phyloP scores from a whole-genome alignment of 2,797 vertebrate genomes.

The Brachyrhaphis roseni region DNA sequence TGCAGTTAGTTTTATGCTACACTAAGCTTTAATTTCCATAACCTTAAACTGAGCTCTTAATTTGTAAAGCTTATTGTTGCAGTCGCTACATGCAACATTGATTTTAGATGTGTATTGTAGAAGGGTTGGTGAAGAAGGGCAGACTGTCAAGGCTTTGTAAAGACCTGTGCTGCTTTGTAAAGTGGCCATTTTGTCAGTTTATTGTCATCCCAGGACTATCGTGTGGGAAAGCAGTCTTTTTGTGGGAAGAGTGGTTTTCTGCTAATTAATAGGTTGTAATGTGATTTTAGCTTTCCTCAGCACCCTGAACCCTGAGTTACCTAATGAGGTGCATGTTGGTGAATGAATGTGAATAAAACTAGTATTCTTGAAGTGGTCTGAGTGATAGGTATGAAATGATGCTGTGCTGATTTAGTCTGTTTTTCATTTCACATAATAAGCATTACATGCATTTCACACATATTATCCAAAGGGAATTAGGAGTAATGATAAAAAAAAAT shows the following conservation, averaged over 20 bases:
- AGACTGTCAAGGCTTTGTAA: too few species aligned
- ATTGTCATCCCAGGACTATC: neutral
- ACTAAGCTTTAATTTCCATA: too few species aligned
- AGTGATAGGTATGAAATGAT: neutral
- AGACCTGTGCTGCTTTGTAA: neutral
- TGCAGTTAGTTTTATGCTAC: neutral
- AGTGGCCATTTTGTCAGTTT: neutral
- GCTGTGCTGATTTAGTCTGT: neutral
- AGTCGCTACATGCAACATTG: too few species aligned
- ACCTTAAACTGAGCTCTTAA: too few species aligned
- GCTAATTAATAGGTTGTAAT: neutral
- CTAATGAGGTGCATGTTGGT: neutral
- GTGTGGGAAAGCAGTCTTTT: too few species aligned
- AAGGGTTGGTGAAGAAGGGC: neutral
- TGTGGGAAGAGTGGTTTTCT: neutral
- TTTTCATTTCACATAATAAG: neutral
- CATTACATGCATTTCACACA: neutral
- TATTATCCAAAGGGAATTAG: neutral
- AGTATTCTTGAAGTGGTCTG: neutral
- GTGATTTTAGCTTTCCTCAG: neutral
- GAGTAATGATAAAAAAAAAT: too few species aligned
- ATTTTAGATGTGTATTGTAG: too few species aligned
- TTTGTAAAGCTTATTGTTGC: too few species aligned
- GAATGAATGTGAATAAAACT: conserved; percentile 1
- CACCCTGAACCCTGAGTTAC: neutral